Conservation (phyloP, 2,113 vertebrate species). For the Ranitomeya variabilis region DNA sequence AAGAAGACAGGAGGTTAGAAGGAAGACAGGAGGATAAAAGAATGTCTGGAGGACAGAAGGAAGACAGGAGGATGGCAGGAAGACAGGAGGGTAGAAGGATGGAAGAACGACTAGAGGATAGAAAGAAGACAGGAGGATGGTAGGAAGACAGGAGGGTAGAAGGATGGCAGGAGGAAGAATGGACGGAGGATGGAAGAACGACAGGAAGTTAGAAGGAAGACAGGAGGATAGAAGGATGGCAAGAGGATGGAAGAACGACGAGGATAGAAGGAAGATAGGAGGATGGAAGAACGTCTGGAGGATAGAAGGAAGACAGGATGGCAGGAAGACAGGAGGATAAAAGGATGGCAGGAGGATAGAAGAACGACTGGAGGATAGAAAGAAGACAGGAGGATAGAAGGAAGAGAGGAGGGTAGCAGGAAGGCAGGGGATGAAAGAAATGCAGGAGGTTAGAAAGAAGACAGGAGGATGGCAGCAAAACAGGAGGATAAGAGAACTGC, state of each 20-base stretch:
- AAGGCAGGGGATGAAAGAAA: neutral
- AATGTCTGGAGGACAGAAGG: neutral
- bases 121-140: neutral
- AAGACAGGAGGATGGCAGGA: too few relatives aligned
- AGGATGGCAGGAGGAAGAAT: neutral
- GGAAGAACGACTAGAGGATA: neutral
- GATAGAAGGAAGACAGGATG: too few relatives aligned
- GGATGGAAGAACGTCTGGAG: too few relatives aligned
- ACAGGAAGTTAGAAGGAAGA: too few relatives aligned
- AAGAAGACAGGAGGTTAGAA: too few relatives aligned
- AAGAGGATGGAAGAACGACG: too few relatives aligned
- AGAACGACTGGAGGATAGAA: too few relatives aligned
- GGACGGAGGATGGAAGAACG: too few relatives aligned
- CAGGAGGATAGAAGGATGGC: neutral
- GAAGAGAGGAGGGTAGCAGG: conserved; percentile 50
- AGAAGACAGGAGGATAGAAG: conserved; percentile 50
- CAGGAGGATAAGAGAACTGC: neutral
- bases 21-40: neutral
- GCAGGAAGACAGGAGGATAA: too few relatives aligned
- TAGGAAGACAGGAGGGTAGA: too few relatives aligned
- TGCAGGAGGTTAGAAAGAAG: neutral
- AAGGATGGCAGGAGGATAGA: too few relatives aligned
- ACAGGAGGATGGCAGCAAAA: neutral
- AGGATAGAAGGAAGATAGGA: too few relatives aligned
- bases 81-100: neutral